These are phyloP conservation scores for Umimayanthus kanabou DNA, from an alignment of 92 coral and sea anemone species.

Conservation along the genomic window DNA sequence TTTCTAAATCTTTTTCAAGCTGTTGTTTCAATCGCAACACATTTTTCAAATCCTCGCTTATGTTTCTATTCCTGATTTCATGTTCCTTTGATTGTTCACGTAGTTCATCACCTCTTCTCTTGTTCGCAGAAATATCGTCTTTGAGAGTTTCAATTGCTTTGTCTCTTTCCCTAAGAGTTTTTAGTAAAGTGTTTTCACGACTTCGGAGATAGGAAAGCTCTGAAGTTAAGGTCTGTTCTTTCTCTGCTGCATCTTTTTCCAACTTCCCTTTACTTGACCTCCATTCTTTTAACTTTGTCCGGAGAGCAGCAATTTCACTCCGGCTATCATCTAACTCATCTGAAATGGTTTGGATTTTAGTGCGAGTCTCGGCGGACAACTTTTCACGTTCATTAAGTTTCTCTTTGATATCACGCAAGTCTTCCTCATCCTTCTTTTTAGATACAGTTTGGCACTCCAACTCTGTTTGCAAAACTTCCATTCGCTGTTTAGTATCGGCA, in stretches of 20 bases:
- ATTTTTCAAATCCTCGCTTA: conserved; percentile 21
- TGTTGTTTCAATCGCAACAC: conserved; percentile 33
- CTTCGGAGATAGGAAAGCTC: conserved; percentile 32
- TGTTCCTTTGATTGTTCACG: conserved; percentile 48
- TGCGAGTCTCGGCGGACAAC: conserved; percentile 14
- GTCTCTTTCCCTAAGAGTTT: conserved; percentile 31
- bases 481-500: conserved; percentile 36
- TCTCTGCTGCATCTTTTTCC: conserved; percentile 44
- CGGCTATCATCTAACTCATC: conserved; percentile 46
- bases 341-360: conserved; percentile 13
- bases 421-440: conserved; percentile 12
- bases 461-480: conserved; percentile 29
- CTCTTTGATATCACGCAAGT: conserved; percentile 33
- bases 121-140: conserved; percentile 28
- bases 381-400: conserved; percentile 41
- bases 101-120: conserved; percentile 57
- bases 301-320: conserved; percentile 35
- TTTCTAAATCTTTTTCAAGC: conserved; percentile 56
- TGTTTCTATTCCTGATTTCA: conserved; percentile 39
- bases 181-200: conserved; percentile 33
- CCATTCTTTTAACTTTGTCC: conserved; percentile 58
- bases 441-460: conserved; percentile 35
- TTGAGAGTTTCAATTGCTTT: conserved; percentile 8
- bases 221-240: conserved; percentile 30
- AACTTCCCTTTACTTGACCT: conserved; percentile 37